Percentiles rank a stretch among this genome's conserved stretches.
Evolutionary conservation across 2,797 vertebrate species (phyloP).

Genomic region (Lacerta bilineata): DNA sequence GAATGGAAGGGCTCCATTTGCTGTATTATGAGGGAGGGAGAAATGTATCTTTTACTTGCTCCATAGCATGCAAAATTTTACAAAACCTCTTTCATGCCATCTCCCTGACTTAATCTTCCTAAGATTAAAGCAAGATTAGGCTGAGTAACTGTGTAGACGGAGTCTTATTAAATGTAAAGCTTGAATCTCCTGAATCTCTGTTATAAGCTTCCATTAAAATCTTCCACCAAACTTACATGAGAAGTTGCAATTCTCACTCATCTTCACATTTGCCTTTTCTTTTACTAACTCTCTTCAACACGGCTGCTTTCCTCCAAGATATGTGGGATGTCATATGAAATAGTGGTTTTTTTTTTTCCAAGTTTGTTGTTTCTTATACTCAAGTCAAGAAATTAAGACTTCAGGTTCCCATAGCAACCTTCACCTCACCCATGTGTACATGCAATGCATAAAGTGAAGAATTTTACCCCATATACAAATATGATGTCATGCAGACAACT

Average conservation of each 20-base stretch:
- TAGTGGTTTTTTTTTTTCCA: conserved; percentile 42
- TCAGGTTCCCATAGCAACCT: conserved; percentile 71
- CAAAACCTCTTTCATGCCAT: neutral
- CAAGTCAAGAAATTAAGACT: conserved; percentile 64
- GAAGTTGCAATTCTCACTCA: neutral
- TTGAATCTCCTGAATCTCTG: neutral
- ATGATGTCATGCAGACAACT: neutral
- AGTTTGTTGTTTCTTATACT: conserved; percentile 57
- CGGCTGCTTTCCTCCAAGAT: neutral
- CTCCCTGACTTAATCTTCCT: neutral
- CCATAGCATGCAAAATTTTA: neutral
- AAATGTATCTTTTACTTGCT: neutral
- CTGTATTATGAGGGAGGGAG: neutral
- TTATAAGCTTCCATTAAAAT: neutral
- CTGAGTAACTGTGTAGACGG: neutral
- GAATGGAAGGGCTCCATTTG: neutral
- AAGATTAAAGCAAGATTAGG: neutral
- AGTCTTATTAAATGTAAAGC: neutral
- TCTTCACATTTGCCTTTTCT: neutral
- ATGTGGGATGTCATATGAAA: conserved; percentile 44
- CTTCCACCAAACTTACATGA: neutral
- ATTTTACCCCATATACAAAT: conserved; percentile 35
- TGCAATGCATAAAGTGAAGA: conserved; percentile 61
- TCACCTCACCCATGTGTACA: conserved; percentile 49
- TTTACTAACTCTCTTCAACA: conserved; percentile 36